phyloP scores from a whole-genome alignment of 2,113 vertebrate genomes.

The Oryzias melastigma region DNA sequence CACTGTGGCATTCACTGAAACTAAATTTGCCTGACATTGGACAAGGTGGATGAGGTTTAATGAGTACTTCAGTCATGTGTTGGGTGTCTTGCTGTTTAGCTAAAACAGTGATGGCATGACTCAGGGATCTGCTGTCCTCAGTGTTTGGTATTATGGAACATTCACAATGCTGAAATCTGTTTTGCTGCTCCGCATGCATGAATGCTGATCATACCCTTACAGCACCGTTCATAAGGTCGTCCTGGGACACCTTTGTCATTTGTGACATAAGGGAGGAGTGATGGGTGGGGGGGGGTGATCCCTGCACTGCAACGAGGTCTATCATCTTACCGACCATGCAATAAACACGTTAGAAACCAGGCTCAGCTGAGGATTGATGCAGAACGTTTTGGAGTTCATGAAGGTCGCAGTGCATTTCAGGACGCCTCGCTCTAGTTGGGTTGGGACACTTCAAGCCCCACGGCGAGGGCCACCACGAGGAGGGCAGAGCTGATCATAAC shows the following conservation, averaged over 20 bases:
- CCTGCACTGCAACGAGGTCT: slow-evolving; percentile 39
- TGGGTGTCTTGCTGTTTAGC: slow-evolving; percentile 4
- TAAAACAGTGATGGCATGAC: slow-evolving; percentile 15
- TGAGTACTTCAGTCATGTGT: slow-evolving; percentile 1
- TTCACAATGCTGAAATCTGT: slow-evolving; percentile 56
- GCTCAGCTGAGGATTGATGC: slow-evolving; percentile 31
- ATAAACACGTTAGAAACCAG: slow-evolving; percentile 30
- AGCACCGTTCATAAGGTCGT: slow-evolving; percentile 50
- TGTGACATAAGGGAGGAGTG: slow-evolving; percentile 37
- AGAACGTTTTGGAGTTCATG: slow-evolving; percentile 47
- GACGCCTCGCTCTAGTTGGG: slow-evolving; percentile 50
- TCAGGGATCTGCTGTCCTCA: slow-evolving; percentile 10
- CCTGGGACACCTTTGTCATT: slow-evolving; percentile 47
- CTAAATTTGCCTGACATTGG: slow-evolving; percentile 61
- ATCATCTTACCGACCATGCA: slow-evolving; percentile 39
- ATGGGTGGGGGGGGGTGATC: slow-evolving; percentile 3
- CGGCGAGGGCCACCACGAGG: slow-evolving; percentile 42
- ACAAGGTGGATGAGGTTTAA: slow-evolving; percentile 34
- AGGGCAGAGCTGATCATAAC: slow-evolving; percentile 53
- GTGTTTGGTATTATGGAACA: slow-evolving; percentile 54
- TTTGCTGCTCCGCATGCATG: slow-evolving; percentile 52
- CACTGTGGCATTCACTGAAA: slow-evolving; percentile 36
- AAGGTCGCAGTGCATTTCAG: slow-evolving; percentile 35
- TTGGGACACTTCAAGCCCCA: slow-evolving; percentile 52
- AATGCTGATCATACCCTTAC: slow-evolving; percentile 39